Evolutionary conservation across 2,797 vertebrate genomes (phyloP).

Genomic region (Platyrinchus mystaceus): DNA sequence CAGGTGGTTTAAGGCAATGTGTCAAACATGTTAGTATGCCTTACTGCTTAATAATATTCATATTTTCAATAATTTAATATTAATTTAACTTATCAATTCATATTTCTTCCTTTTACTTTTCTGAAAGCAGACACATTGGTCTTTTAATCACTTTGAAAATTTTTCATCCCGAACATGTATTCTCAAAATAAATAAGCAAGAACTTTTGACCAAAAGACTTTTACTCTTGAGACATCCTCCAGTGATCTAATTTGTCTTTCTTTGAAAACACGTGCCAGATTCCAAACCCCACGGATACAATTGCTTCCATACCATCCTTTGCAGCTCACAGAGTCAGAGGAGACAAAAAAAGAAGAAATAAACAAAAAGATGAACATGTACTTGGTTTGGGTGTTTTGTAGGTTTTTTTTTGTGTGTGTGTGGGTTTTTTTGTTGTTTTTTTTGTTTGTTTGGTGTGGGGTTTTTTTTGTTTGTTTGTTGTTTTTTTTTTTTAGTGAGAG

Average conservation of each 20-base stretch:
- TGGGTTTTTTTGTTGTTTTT: not conserved
- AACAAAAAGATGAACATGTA: not conserved
- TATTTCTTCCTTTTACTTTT: not conserved
- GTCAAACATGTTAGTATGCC: not conserved
- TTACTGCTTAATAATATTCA: not conserved
- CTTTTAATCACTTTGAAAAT: not conserved
- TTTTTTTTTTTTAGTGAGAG: not conserved
- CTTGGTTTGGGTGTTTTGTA: too few species aligned
- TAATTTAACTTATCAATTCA: not conserved
- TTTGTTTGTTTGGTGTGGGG: not conserved
- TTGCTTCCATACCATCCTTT: slow-evolving; percentile 22
- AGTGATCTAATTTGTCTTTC: slow-evolving; percentile 52
- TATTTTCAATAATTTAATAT: not conserved
- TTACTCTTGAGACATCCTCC: slow-evolving; percentile 4
- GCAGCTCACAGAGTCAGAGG: not conserved
- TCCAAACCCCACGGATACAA: slow-evolving; percentile 49
- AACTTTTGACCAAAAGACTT: slow-evolving; percentile 7
- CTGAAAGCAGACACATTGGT: not conserved
- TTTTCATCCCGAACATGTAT: slow-evolving; percentile 37
- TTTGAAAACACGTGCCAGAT: slow-evolving; percentile 30
- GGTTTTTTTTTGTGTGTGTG: too few species aligned
- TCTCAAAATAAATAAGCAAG: slow-evolving; percentile 41
- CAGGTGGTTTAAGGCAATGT: not conserved
- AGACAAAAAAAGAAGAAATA: not conserved
- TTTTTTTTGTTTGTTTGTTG: not conserved